A percentile compares a stretch with the other conserved stretches of the same genome.
These are phyloP conservation scores for Scylla paramamosain DNA, from an alignment of 1,140 invertebrate species.

Conservation along the genomic window DNA sequence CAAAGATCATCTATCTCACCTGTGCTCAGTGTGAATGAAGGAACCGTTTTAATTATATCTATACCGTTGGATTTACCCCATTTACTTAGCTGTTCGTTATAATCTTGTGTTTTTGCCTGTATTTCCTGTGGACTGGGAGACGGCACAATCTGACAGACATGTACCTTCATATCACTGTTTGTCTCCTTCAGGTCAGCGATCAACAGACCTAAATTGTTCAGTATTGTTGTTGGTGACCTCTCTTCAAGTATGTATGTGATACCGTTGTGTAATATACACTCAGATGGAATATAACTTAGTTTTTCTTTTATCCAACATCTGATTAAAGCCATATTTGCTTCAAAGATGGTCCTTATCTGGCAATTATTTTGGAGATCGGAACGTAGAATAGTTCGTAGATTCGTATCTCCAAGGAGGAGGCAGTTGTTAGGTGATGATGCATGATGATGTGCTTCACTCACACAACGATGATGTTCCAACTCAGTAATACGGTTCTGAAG, in stretches of 20 bases:
- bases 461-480: not conserved
- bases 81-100: not conserved
- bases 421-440: not conserved
- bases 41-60: not conserved
- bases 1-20: not conserved
- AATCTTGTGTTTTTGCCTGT: not conserved
- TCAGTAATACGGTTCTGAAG: not conserved
- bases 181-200: not conserved
- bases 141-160: not conserved
- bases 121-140: not conserved
- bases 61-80: not conserved
- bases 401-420: no score
- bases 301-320: not conserved
- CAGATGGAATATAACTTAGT: not conserved
- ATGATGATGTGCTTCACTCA: not conserved
- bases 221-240: not conserved
- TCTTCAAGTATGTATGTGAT: not conserved
- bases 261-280: not conserved
- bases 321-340: not conserved
- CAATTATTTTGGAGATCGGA: not conserved
- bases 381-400: no score
- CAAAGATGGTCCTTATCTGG: not conserved
- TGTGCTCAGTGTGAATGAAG: not conserved
- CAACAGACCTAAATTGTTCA: not conserved
- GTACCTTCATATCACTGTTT: not conserved